Percentiles rank a stretch among this genome's conserved stretches.
Evolutionary conservation across 2,888 invertebrate species (phyloP).

Genomic region (Nemotelus nigrinus): DNA sequence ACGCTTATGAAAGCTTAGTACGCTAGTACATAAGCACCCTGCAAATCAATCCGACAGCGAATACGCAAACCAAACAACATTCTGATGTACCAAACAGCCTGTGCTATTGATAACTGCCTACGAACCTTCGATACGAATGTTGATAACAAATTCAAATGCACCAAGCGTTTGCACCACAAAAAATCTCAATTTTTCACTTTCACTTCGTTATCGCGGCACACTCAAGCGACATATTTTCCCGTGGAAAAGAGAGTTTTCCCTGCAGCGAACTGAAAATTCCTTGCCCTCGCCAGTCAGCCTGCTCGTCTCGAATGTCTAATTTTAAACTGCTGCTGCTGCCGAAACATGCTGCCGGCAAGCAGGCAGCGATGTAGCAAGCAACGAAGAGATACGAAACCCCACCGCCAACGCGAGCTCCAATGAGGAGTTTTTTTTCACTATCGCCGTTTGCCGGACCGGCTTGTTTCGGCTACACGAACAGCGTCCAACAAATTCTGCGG

Average conservation of each 20-base stretch:
- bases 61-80: slow-evolving; percentile 28
- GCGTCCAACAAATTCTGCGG: neutral
- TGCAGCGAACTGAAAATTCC: slow-evolving; percentile 31
- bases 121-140: slow-evolving; percentile 16
- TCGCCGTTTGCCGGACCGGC: neutral
- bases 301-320: slow-evolving; percentile 46
- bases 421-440: too few relatives aligned
- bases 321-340: slow-evolving; percentile 27
- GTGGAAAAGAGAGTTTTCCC: slow-evolving; percentile 31
- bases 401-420: neutral
- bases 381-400: slow-evolving; percentile 1
- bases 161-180: neutral
- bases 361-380: neutral
- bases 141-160: slow-evolving; percentile 14
- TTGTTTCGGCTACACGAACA: neutral
- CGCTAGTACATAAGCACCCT: too few relatives aligned
- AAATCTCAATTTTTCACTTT: slow-evolving; percentile 28
- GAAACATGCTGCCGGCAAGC: slow-evolving; percentile 23
- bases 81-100: neutral
- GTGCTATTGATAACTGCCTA: slow-evolving; percentile 6
- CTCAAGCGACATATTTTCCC: slow-evolving; percentile 41
- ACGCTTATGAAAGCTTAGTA: too few relatives aligned
- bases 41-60: neutral
- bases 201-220: slow-evolving; percentile 35
- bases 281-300: slow-evolving; percentile 36